A percentile compares a stretch with the other conserved stretches of the same genome.
Evolutionary conservation across 2,113 vertebrate genomes (phyloP).

Genomic region (Microcebus lehilahytsara): DNA sequence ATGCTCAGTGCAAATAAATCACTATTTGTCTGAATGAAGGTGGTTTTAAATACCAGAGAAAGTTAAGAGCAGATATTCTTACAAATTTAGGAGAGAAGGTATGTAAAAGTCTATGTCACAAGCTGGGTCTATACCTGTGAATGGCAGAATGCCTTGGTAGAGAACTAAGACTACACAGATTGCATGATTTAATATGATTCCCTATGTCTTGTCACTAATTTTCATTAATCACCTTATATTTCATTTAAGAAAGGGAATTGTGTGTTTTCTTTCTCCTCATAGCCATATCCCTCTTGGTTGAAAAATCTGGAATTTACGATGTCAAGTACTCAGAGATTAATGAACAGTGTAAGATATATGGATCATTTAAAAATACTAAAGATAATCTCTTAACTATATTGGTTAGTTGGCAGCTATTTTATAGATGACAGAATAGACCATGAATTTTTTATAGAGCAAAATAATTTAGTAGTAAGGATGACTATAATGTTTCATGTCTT

Average conservation of each 20-base stretch:
- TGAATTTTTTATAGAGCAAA: background rate
- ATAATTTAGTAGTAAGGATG: constrained; percentile 3
- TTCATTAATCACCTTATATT: background rate
- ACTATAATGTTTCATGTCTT: background rate
- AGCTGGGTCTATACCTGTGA: background rate
- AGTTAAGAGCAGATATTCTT: background rate
- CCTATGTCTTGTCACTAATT: background rate
- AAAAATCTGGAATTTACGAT: background rate
- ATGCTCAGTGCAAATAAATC: background rate
- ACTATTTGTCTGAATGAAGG: background rate
- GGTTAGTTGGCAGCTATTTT: background rate
- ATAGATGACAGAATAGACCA: background rate
- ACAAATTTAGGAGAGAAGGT: background rate
- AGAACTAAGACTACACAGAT: background rate
- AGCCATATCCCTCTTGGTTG: background rate
- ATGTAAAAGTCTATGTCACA: background rate
- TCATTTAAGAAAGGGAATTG: constrained; percentile 4
- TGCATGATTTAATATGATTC: background rate
- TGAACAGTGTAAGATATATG: background rate
- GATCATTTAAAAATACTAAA: constrained; percentile 24
- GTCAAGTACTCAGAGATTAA: constrained; percentile 15
- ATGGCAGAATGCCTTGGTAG: background rate
- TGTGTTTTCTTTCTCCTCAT: background rate
- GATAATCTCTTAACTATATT: background rate
- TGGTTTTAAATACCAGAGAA: background rate